phyloP scores from a whole-genome alignment of 2,888 invertebrate genomes.

The Drosophila merina region DNA sequence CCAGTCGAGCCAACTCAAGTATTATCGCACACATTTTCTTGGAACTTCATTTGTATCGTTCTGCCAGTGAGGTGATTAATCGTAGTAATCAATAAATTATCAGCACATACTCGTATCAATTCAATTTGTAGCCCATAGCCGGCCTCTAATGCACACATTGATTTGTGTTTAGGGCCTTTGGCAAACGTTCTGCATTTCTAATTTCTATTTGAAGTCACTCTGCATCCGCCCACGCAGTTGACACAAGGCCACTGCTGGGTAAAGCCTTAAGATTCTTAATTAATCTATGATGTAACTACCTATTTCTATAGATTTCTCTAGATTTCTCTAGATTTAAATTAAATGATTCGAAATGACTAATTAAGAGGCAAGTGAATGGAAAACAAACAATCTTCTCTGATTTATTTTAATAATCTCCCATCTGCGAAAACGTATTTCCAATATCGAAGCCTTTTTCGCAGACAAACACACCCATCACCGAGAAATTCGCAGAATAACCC shows the following conservation, averaged over 20 bases:
- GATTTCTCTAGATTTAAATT: neutral
- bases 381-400: neutral
- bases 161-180: slow-evolving; percentile 26
- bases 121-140: slow-evolving; percentile 43
- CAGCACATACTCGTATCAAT: slow-evolving; percentile 56
- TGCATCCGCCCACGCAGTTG: slow-evolving; percentile 25
- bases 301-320: too few species aligned
- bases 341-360: neutral
- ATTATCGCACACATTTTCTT: slow-evolving; percentile 56
- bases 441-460: neutral
- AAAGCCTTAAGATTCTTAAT: slow-evolving; percentile 10
- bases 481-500: slow-evolving; percentile 67
- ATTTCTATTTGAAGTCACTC: slow-evolving; percentile 62
- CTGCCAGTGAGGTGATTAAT: slow-evolving; percentile 59
- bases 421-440: neutral
- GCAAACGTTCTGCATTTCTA: slow-evolving; percentile 19
- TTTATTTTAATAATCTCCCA: neutral
- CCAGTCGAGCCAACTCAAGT: slow-evolving; percentile 35
- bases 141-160: slow-evolving; percentile 42
- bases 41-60: slow-evolving; percentile 49
- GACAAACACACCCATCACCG: slow-evolving; percentile 17
- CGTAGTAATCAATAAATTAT: slow-evolving; percentile 68
- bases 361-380: neutral
- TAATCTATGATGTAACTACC: slow-evolving; percentile 17
- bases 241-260: neutral